Conservation (phyloP, 2,113 vertebrate species). For the Scolopax mira region DNA sequence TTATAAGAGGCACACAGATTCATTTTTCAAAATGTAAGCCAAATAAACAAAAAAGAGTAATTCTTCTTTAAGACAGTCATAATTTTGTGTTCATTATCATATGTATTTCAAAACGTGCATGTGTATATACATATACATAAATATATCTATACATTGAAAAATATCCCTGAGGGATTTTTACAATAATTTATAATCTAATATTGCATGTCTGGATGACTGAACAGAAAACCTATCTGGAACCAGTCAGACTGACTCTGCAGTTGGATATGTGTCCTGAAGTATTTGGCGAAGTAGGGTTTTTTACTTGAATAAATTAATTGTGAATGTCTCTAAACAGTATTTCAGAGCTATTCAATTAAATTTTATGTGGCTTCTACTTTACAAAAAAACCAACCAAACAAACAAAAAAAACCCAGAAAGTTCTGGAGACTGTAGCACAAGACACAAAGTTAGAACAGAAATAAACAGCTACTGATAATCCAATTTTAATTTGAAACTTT, state of each 20-base stretch:
- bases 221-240: neutral
- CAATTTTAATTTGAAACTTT: neutral
- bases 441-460: neutral
- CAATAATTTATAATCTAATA: neutral
- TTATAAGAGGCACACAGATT: neutral
- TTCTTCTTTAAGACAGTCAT: neutral
- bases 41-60: neutral
- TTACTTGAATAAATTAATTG: neutral
- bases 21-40: neutral
- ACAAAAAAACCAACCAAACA: neutral
- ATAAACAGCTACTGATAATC: neutral
- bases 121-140: neutral
- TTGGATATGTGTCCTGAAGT: neutral
- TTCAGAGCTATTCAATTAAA: neutral
- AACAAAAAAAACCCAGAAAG: neutral
- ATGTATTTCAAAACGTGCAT: neutral
- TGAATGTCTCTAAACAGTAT: neutral
- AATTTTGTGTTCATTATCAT: neutral
- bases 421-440: neutral
- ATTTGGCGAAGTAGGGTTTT: neutral
- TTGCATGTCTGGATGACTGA: neutral
- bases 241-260: neutral
- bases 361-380: neutral
- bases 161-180: neutral
- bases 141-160: neutral